phyloP scores from a whole-genome alignment of 2,888 invertebrate genomes.

The Phlogophora meticulosa region DNA sequence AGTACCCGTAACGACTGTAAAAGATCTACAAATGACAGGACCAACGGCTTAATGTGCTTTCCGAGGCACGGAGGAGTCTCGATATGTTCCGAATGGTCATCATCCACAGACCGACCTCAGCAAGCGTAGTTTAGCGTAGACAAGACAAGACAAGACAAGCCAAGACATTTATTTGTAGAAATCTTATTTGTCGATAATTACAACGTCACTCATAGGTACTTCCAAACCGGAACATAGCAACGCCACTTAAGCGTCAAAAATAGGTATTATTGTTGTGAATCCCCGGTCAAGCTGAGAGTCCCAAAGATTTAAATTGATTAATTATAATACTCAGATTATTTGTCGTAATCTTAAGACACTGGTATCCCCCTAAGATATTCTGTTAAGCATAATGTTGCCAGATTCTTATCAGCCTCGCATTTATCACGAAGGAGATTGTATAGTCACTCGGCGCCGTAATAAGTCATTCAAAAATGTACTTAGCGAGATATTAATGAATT shows the following conservation, averaged over 20 bases:
- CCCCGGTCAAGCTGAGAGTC: constrained; percentile 2
- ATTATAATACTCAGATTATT: not conserved
- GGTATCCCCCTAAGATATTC: constrained; percentile 15
- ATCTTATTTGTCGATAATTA: too few species aligned
- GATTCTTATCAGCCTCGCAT: constrained; percentile 35
- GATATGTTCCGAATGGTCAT: too few species aligned
- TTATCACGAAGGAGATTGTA: constrained; percentile 9
- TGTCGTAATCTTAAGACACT: not conserved
- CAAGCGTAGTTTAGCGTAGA: too few species aligned
- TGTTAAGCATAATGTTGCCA: not conserved
- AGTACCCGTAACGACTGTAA: too few species aligned
- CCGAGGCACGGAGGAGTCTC: too few species aligned
- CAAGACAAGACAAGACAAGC: too few species aligned
- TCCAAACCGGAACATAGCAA: too few species aligned
- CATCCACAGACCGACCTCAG: too few species aligned
- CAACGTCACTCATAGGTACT: too few species aligned
- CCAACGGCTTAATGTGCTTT: too few species aligned
- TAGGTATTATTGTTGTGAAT: not conserved
- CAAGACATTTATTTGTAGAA: too few species aligned
- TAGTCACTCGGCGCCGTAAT: not conserved
- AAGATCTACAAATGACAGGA: too few species aligned
- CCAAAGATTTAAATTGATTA: not conserved
- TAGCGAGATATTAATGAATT: constrained; percentile 1
- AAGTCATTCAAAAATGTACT: constrained; percentile 22
- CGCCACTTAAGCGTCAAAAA: not conserved